Percentiles rank a stretch among this genome's conserved stretches.
Evolutionary conservation across 2,888 invertebrate species (phyloP).

Genomic region (Crocallis elinguaria): DNA sequence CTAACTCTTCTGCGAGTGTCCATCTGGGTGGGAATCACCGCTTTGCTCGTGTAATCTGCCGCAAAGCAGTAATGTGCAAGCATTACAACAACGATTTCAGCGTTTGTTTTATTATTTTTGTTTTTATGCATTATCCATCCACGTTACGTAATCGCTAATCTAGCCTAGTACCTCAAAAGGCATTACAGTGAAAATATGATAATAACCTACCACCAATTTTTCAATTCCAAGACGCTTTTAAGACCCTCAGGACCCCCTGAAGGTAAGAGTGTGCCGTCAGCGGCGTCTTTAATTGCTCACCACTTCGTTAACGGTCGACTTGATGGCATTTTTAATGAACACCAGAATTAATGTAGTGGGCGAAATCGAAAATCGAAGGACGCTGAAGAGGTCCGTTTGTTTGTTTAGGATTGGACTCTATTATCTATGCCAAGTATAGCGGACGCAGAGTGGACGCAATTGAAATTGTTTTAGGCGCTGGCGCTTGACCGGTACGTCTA

Average conservation of each 20-base stretch:
- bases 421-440: slow-evolving; percentile 53
- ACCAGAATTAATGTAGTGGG: slow-evolving; percentile 84
- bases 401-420: slow-evolving; percentile 77
- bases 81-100: too few relatives aligned
- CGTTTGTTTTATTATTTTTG: too few relatives aligned
- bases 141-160: not conserved
- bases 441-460: slow-evolving; percentile 26
- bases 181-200: slow-evolving; percentile 30
- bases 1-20: too few relatives aligned
- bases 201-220: slow-evolving; percentile 69
- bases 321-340: slow-evolving; percentile 85
- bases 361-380: slow-evolving; percentile 80
- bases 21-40: too few relatives aligned
- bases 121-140: too few relatives aligned
- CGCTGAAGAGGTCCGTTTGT: slow-evolving; percentile 62
- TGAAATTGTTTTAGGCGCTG: slow-evolving; percentile 39
- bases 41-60: too few relatives aligned
- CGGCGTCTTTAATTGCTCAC: slow-evolving; percentile 83
- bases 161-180: not conserved
- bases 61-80: too few relatives aligned
- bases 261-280: slow-evolving; percentile 74
- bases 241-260: slow-evolving; percentile 59
- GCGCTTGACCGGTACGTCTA: too few relatives aligned
- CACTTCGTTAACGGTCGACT: slow-evolving; percentile 83
- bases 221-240: slow-evolving; percentile 71